Evolutionary conservation across 2,113 vertebrate species (phyloP).

Genomic region (Lepus americanus): DNA sequence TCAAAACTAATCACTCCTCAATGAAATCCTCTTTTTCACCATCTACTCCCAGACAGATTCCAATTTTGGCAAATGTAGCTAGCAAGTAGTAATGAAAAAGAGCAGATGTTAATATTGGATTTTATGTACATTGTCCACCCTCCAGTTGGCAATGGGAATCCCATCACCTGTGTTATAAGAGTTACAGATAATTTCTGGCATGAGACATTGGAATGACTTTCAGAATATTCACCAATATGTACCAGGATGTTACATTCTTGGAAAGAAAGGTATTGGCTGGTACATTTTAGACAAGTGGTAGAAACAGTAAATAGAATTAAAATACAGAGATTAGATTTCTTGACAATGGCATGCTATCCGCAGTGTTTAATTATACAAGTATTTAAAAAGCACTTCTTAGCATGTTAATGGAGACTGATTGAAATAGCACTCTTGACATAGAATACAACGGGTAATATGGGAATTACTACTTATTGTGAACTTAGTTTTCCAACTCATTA

Average conservation of each 20-base stretch:
- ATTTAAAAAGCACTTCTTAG: neutral
- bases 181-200: neutral
- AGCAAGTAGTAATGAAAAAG: neutral
- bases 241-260: neutral
- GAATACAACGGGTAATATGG: neutral
- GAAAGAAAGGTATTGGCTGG: neutral
- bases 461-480: neutral
- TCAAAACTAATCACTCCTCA: neutral
- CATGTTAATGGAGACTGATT: neutral
- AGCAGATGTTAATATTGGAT: neutral
- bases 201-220: neutral
- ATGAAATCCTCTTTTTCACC: neutral
- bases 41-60: neutral
- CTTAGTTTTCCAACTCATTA: neutral
- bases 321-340: neutral
- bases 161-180: neutral
- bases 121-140: neutral
- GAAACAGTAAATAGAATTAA: neutral
- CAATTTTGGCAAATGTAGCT: constrained; percentile 4
- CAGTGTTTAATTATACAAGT: neutral
- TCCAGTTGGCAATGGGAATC: neutral
- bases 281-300: neutral
- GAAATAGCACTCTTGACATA: neutral
- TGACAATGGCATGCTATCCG: neutral
- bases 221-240: neutral